Evolutionary conservation across 2,888 invertebrate species (phyloP).

Genomic region (Hypsopygia costalis): DNA sequence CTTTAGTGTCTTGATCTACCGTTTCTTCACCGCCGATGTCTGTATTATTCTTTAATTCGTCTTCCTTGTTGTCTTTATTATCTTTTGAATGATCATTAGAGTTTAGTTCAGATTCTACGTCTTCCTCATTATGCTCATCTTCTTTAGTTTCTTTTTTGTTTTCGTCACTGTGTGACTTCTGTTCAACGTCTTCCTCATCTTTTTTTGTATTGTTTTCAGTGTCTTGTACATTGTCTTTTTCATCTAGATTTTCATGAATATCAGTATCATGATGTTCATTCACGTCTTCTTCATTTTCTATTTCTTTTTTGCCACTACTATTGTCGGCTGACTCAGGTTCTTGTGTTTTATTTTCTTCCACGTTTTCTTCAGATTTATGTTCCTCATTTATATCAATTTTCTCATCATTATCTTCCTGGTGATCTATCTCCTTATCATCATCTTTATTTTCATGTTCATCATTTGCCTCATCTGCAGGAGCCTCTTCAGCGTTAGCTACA

Average conservation of each 20-base stretch:
- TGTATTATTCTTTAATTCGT: constrained; percentile 11
- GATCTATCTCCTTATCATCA: constrained; percentile 14
- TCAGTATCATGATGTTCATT: constrained; percentile 7
- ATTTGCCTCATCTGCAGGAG: not conserved
- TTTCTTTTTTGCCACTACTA: constrained; percentile 3
- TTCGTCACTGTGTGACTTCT: constrained; percentile 11
- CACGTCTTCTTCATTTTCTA: constrained; percentile 13
- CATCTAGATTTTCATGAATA: constrained; percentile 5
- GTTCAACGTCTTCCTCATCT: constrained; percentile 20
- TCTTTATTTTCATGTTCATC: constrained; percentile 11
- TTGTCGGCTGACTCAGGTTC: constrained; percentile 7
- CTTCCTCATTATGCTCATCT: constrained; percentile 11
- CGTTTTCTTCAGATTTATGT: constrained; percentile 13
- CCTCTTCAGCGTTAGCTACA: no score
- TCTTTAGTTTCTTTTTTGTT: constrained; percentile 15
- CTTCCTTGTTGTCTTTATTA: constrained; percentile 13
- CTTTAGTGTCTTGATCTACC: constrained; percentile 15
- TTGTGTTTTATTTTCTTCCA: constrained; percentile 14
- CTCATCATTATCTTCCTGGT: constrained; percentile 12
- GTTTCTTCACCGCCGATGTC: constrained; percentile 1
- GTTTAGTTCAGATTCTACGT: constrained; percentile 9
- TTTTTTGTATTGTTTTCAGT: constrained; percentile 11
- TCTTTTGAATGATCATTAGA: constrained; percentile 1
- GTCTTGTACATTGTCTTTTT: constrained; percentile 9
- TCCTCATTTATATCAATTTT: constrained; percentile 19